These are phyloP conservation scores for Bombyx mandarina DNA, from an alignment of 1,140 invertebrate species.

Conservation along the genomic window DNA sequence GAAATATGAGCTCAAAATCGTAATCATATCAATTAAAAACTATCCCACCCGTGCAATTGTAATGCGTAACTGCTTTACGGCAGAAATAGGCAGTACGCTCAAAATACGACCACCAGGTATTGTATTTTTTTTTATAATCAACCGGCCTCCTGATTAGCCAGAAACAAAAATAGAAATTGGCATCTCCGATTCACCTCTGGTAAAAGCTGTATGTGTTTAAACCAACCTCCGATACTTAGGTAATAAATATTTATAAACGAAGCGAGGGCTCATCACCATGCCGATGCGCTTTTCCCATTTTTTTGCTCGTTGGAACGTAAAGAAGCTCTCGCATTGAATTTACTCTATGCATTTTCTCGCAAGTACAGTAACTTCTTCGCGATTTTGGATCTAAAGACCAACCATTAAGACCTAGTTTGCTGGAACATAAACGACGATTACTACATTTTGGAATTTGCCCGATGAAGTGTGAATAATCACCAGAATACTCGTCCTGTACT, in stretches of 20 bases:
- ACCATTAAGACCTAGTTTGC: conserved; percentile 10
- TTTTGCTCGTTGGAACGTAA: conserved; percentile 34
- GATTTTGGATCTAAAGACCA: not conserved
- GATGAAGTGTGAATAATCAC: conserved; percentile 41
- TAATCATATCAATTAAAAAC: too few species aligned
- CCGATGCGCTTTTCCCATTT: conserved; percentile 19
- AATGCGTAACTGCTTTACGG: too few species aligned
- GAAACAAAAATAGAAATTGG: too few species aligned
- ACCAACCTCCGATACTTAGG: conserved; percentile 44
- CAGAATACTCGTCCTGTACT: conserved; percentile 16
- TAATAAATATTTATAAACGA: conserved; percentile 65
- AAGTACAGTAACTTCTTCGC: conserved; percentile 5
- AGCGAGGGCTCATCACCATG: conserved; percentile 34
- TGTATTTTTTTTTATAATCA: too few species aligned
- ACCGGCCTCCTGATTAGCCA: too few species aligned
- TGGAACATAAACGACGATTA: not conserved
- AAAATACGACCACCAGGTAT: too few species aligned
- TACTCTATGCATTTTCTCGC: not conserved
- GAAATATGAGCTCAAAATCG: too few species aligned
- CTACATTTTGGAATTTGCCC: conserved; percentile 2
- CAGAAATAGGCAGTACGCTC: too few species aligned
- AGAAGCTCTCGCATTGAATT: conserved; percentile 21
- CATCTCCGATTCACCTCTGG: too few species aligned
- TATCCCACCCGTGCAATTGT: too few species aligned
- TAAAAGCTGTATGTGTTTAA: conserved; percentile 14